Evolutionary conservation across 2,888 invertebrate genomes (phyloP), one percentile per base, ranked within the genome.

Genomic region (Pheosia tremula): DNA sequence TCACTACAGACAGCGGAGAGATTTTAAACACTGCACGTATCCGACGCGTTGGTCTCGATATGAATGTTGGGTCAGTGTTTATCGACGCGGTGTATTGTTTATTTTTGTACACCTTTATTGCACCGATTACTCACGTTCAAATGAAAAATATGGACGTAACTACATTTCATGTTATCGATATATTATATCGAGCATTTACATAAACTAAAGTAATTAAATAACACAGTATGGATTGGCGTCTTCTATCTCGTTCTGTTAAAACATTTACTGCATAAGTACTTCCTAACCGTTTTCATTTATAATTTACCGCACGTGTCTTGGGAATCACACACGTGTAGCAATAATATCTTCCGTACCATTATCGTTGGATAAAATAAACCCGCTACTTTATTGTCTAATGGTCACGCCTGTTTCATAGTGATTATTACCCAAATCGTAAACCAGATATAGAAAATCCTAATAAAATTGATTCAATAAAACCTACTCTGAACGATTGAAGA

Each of bases 361-460:
- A 84, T 82, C 81, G 79, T 81, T 75, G 75, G 80, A 64, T 70
- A 78, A 75, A 82, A 85, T 87, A 84, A 87, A 87, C 77, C 77
- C 70, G 66, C 74, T 72, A 76, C 68, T 85, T 86, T 86, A 84
- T 84, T 86, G 84, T 87, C 75, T 83, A 79, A 82, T 84, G 80
- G 81, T 82, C 77, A 79, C 79, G 85, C 83, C 84, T 84, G 84
- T 88, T 88, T 84, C 79, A 78, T 84, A 83, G 87, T 82, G 74
- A 82, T 82, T 24, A 24, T 24, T 81, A 72, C 75, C 75, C 64
- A 77, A 84, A 84, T 78, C 80, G 78, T 86, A 83, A 82, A 86
- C 74, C 72, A 77, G 75, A 80, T 79, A 78, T 78, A 81, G 78
- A 78, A 84, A 85, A 82, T 82, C 78, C 82, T 81, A 84, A 85